Evolutionary conservation across 2,113 vertebrate species (phyloP).

Genomic region (Collichthys lucidus): DNA sequence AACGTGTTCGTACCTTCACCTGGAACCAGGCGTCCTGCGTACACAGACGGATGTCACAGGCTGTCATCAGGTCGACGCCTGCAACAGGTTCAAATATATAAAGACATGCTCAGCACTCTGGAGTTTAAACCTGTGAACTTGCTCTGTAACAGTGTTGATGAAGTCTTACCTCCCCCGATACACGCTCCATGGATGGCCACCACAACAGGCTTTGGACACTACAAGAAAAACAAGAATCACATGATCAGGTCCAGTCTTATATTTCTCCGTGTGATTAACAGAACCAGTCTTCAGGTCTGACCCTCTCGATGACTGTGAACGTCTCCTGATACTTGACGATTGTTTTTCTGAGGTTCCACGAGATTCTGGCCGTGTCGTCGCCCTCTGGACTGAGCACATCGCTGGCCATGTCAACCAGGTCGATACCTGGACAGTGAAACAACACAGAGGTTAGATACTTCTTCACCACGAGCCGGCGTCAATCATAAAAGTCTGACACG

Average conservation of each 20-base stretch:
- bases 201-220: constrained; percentile 93
- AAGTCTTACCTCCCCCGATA: constrained; percentile 87
- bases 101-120: too few relatives aligned
- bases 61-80: constrained; percentile 91
- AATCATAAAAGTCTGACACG: not conserved
- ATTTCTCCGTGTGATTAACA: not conserved
- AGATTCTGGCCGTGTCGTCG: constrained; percentile 83
- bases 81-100: not conserved
- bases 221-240: constrained; percentile 55
- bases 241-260: too few relatives aligned
- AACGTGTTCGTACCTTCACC: constrained; percentile 82
- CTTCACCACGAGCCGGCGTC: rapidly evolving
- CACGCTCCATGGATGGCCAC: constrained; percentile 89
- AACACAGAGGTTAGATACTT: not conserved
- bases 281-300: constrained; percentile 38
- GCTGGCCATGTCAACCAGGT: constrained; percentile 85
- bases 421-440: constrained; percentile 82
- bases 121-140: not conserved
- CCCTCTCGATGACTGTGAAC: constrained; percentile 91
- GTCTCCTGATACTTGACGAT: constrained; percentile 87
- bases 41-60: constrained; percentile 92
- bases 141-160: not conserved
- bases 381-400: constrained; percentile 80
- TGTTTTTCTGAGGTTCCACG: constrained; percentile 83
- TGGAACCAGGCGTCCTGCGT: constrained; percentile 91